Conservation (phyloP, 1,140 invertebrate genomes). For the Whitmania pigra region DNA sequence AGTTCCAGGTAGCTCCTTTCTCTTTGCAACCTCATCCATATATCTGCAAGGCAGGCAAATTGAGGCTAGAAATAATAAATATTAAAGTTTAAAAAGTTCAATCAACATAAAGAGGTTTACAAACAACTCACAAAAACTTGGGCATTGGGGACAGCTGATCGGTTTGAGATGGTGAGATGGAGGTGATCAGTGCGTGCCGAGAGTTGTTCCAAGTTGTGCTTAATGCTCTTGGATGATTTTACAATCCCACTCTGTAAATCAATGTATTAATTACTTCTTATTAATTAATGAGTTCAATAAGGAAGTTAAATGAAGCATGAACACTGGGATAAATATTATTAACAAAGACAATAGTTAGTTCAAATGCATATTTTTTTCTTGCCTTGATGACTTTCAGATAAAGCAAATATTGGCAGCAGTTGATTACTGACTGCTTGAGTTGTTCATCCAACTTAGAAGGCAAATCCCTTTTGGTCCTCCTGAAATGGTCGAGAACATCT, state of each 20-base stretch:
- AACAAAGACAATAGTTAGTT: no score
- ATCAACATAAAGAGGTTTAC: slow-evolving; percentile 1
- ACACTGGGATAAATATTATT: no score
- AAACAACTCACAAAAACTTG: slow-evolving; percentile 42
- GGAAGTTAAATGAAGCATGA: no score
- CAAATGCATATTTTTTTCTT: no score
- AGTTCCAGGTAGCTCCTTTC: slow-evolving; percentile 43
- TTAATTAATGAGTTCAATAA: no score
- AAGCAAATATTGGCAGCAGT: slow-evolving; percentile 25
- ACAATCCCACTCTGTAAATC: no score
- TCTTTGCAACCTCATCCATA: slow-evolving; percentile 44
- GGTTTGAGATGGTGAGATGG: slow-evolving; percentile 41
- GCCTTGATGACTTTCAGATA: slow-evolving; percentile 5
- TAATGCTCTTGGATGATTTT: slow-evolving; percentile 16
- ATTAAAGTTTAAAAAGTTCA: no score
- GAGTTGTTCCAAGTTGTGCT: slow-evolving; percentile 28
- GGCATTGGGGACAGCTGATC: slow-evolving; percentile 42
- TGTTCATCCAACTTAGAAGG: neutral
- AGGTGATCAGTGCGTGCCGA: slow-evolving; percentile 39
- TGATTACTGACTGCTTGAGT: slow-evolving; percentile 39
- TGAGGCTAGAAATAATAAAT: slow-evolving; percentile 36
- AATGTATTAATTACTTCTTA: no score
- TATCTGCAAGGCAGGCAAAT: slow-evolving; percentile 41
- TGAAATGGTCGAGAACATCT: neutral
- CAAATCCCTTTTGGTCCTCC: neutral